Base-by-base conservation (phyloP, 2,888 invertebrate species). In the Drosophila sordidula region DNA sequence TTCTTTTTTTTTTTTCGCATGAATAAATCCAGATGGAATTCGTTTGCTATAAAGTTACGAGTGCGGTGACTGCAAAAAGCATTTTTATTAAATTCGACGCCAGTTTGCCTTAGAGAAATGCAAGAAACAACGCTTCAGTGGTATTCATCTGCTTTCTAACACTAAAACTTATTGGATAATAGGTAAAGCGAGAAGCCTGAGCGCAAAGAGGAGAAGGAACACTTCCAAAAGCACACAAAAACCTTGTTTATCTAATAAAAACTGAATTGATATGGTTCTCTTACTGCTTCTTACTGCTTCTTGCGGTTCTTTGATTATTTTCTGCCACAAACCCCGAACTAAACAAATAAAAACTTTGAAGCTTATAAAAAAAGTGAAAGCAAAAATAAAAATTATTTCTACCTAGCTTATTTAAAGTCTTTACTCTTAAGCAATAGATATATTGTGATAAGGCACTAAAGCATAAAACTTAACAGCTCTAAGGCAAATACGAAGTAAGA, bases 201-300 rank as follows among this genome's bases (percentile, higher is more conserved):
- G 8, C 11, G 14, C n/a, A 14, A 18, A 9, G 39, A 16, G 16
- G 8, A 26, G 29, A 12, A 12, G 18, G 18, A 18, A 18, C 12
- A 11, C 8, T 26, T 18, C 9, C 2, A 4, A 9, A 11, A 42
- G 14, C 44, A 36, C 18, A 29, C 16, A 8, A 0, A 1, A 51
- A 51, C 22, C 51, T 39, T 51, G 26, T 26, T 16, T 5, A 39
- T 38, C 51, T 29, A 39, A 26, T 51, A 16, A 41, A 52, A 52
- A 52, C 22, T 36, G 4, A 18, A 25, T 29, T 29, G 8, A 29
- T 29, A 29, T 1, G 3, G 6, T 2, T 29, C 26, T 1, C 26
- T 8, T 29, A 8, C 26, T 29, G 6, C 26, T 29, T 1, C 26
- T 8, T 29, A 8, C 26, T 29, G 6, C 26, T 29, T 29, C 26